phyloP scores from a whole-genome alignment of 2,113 vertebrate genomes.

The Eretmochelys imbricata region DNA sequence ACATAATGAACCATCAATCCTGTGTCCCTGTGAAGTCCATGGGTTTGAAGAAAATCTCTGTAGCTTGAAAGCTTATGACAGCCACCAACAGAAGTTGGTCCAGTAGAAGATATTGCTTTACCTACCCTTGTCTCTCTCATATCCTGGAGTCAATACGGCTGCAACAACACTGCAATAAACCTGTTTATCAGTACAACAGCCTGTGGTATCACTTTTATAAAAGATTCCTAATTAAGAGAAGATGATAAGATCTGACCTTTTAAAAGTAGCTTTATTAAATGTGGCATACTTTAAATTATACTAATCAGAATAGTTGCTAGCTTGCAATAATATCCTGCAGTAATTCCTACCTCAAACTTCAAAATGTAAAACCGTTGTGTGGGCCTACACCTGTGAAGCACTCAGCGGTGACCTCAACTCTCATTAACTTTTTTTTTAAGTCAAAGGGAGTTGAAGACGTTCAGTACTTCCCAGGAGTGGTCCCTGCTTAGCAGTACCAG shows the following conservation, averaged over 20 bases:
- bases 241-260: neutral
- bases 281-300: neutral
- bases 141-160: no score
- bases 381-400: neutral
- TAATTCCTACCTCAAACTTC: neutral
- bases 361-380: neutral
- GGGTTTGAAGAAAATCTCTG: neutral
- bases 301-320: neutral
- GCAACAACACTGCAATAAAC: no score
- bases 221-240: neutral
- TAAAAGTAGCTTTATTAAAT: neutral
- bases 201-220: neutral
- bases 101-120: no score
- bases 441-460: neutral
- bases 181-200: neutral
- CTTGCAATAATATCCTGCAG: neutral
- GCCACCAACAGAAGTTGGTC: no score
- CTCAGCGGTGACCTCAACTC: fast-evolving
- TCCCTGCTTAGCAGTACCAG: neutral
- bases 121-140: no score
- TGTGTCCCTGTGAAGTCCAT: neutral
- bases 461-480: neutral
- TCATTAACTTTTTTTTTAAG: neutral
- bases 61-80: no score
- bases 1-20: neutral